Evolutionary conservation across 2,113 vertebrate species (phyloP).

Genomic region (Suncus etruscus): DNA sequence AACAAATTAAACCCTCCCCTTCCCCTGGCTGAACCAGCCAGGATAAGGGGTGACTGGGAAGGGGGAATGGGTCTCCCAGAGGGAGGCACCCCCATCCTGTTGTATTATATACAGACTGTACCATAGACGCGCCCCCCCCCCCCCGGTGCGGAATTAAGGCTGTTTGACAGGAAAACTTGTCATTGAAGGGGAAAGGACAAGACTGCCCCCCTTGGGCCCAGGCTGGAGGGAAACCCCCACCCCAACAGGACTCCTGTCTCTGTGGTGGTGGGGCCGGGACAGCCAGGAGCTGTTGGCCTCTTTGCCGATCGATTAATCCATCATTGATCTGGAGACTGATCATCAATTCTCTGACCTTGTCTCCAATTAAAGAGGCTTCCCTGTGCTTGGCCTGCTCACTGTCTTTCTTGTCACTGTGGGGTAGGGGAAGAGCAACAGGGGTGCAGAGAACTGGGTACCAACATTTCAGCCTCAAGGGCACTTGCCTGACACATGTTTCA

Average conservation of each 20-base stretch:
- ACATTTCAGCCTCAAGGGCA: too few relatives aligned
- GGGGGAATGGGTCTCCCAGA: neutral
- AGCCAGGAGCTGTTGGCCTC: slow-evolving; percentile 24
- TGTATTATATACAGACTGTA: slow-evolving; percentile 75
- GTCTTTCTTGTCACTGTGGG: slow-evolving; percentile 14
- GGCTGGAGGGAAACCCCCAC: neutral
- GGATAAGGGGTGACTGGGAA: neutral
- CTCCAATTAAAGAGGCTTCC: slow-evolving; percentile 81
- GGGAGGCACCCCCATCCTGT: neutral
- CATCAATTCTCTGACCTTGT: slow-evolving; percentile 62
- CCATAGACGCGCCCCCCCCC: neutral
- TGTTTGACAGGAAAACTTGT: neutral
- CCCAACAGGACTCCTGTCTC: neutral
- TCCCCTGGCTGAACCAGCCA: neutral
- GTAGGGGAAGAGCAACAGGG: too few relatives aligned
- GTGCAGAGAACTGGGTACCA: neutral
- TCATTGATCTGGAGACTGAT: slow-evolving; percentile 31
- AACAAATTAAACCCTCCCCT: slow-evolving; percentile 56
- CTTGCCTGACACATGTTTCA: too few relatives aligned
- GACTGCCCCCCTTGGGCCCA: neutral
- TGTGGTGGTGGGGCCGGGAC: neutral
- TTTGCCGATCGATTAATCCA: neutral
- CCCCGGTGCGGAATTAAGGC: neutral
- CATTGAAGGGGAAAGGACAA: neutral
- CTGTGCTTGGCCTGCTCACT: neutral